Evolutionary conservation across 2,113 vertebrate species (phyloP).

Genomic region (Ahaetulla prasina): DNA sequence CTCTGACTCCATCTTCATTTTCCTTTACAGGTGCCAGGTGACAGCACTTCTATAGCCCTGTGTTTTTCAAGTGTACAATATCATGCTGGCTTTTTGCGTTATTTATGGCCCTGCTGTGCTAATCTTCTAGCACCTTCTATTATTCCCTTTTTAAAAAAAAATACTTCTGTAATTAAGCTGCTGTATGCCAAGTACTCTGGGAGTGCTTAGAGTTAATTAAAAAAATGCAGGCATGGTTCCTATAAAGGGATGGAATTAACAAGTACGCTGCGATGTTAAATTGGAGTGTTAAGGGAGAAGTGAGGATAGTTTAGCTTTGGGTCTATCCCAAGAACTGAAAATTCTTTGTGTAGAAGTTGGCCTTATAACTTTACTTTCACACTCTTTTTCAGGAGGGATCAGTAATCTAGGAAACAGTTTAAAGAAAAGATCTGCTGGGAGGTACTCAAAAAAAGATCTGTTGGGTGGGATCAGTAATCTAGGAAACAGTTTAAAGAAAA

Average conservation of each 20-base stretch:
- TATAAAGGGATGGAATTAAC: neutral
- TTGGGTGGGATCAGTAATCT: too few relatives aligned
- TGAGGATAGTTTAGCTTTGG: neutral
- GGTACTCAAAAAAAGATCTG: too few relatives aligned
- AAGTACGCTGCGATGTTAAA: neutral
- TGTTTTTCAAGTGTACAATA: neutral
- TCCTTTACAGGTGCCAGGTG: neutral
- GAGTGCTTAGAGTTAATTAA: neutral
- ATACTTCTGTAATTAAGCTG: neutral
- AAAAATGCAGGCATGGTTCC: neutral
- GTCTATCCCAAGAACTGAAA: neutral
- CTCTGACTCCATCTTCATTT: neutral
- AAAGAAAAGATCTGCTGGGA: neutral
- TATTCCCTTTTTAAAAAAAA: neutral
- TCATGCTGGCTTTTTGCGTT: neutral
- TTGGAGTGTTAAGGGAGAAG: neutral
- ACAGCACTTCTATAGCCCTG: neutral
- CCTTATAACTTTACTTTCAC: neutral
- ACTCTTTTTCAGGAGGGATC: neutral
- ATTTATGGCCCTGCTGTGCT: neutral
- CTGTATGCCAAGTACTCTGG: neutral
- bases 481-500: neutral
- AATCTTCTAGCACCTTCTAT: neutral
- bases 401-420: neutral
- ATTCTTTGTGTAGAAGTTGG: neutral